Evolutionary conservation across 2,113 vertebrate genomes (phyloP).

Genomic region (Ornithorhynchus anatinus): DNA sequence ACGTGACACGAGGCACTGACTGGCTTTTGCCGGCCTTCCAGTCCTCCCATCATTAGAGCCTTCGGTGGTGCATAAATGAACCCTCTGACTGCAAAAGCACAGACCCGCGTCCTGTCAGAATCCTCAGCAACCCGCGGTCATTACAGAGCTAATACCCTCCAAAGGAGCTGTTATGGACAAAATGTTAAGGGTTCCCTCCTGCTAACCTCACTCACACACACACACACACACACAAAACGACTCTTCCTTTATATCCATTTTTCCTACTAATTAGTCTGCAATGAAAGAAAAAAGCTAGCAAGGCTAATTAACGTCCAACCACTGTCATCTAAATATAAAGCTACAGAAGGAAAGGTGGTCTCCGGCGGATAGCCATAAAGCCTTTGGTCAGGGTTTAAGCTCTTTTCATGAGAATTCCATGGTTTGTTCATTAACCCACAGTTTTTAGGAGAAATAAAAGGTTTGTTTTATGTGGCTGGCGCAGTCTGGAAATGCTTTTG

Average conservation of each 20-base stretch:
- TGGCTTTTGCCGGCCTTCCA: conserved; percentile 44
- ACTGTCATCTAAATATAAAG: conserved; percentile 54
- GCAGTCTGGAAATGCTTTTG: no score
- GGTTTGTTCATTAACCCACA: conserved; percentile 30
- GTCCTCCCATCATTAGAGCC: conserved; percentile 50
- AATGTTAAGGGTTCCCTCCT: conserved; percentile 41
- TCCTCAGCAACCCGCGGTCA: conserved; percentile 47
- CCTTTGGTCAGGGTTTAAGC: conserved; percentile 14
- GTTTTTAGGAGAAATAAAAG: neutral
- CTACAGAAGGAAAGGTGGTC: conserved; percentile 39
- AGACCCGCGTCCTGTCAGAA: conserved; percentile 38
- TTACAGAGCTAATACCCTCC: conserved; percentile 62
- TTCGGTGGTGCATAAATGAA: conserved; percentile 46
- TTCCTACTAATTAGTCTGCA: conserved; percentile 72
- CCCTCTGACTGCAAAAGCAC: conserved; percentile 35
- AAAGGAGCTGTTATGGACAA: conserved; percentile 44
- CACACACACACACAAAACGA: conserved; percentile 36
- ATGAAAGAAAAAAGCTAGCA: conserved; percentile 48
- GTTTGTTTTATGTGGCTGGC: no score
- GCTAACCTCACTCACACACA: neutral
- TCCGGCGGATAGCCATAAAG: conserved; percentile 39
- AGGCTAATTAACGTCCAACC: conserved; percentile 71
- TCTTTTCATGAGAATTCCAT: conserved; percentile 37
- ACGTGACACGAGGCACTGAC: conserved; percentile 60
- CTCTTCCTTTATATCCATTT: conserved; percentile 59